These are phyloP conservation scores for Anthopleura xanthogrammica DNA, from an alignment of 92 coral and sea anemone species.

Conservation along the genomic window DNA sequence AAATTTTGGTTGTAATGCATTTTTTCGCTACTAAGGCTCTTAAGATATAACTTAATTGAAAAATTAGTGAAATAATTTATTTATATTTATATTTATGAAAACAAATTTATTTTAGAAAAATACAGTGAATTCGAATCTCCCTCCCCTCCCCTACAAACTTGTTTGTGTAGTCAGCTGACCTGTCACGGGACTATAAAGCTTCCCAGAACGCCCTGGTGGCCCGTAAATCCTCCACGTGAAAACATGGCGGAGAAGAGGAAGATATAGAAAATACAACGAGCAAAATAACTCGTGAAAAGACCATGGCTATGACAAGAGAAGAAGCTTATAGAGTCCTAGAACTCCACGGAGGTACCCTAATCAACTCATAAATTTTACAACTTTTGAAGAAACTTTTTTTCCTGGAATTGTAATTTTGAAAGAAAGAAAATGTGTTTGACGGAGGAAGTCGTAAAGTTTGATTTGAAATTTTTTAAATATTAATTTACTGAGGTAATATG, in stretches of 20 bases:
- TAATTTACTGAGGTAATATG: neutral
- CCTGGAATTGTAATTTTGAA: neutral
- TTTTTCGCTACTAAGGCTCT: too few species aligned
- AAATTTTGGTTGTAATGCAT: too few species aligned
- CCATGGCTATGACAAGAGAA: conserved; percentile 75
- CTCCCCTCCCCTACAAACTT: conserved; percentile 1
- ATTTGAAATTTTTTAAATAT: neutral
- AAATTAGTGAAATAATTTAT: too few species aligned
- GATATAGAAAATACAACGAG: conserved; percentile 14
- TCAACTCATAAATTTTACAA: neutral
- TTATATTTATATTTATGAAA: too few species aligned
- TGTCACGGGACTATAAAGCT: conserved; percentile 79
- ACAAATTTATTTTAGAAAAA: neutral
- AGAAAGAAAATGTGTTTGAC: neutral
- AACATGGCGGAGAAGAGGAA: conserved; percentile 68
- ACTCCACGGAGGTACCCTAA: conserved; percentile 67
- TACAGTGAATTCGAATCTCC: neutral
- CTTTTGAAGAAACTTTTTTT: neutral
- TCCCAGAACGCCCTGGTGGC: conserved; percentile 74
- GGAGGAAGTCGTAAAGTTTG: neutral
- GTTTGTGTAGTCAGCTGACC: conserved; percentile 25
- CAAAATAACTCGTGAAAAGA: conserved; percentile 18
- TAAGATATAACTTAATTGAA: too few species aligned
- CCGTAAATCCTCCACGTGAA: conserved; percentile 81
- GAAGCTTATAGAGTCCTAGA: conserved; percentile 78